A percentile compares a stretch with the other conserved stretches of the same genome.
These are phyloP conservation scores for Hydrotaea cyrtoneurina DNA, from an alignment of 2,888 invertebrate species.

Conservation along the genomic window DNA sequence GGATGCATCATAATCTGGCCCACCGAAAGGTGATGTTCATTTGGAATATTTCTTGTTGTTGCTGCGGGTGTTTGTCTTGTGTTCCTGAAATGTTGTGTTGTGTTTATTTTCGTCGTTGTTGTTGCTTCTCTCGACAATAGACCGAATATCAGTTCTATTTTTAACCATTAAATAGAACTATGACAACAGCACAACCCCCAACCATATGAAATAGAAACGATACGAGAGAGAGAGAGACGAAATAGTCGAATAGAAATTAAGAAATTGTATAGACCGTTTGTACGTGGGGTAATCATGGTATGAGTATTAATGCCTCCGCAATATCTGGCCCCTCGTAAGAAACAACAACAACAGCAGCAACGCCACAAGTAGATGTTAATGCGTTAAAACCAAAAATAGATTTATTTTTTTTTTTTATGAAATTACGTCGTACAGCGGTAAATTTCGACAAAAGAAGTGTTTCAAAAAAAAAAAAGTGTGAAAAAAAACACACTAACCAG, in stretches of 20 bases:
- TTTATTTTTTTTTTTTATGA: background rate
- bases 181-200: constrained; percentile 6
- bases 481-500: background rate
- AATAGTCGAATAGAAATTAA: background rate
- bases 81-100: constrained; percentile 3
- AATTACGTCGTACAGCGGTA: background rate
- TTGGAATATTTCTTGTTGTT: background rate
- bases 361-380: background rate
- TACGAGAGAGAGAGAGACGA: background rate
- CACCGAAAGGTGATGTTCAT: background rate
- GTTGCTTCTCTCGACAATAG: background rate
- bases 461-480: background rate
- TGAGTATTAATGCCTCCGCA: background rate
- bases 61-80: background rate
- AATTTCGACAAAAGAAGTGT: background rate
- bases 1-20: background rate
- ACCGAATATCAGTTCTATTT: background rate
- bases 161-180: background rate
- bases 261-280: background rate
- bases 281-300: background rate
- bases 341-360: background rate
- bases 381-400: constrained; percentile 5
- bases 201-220: background rate
- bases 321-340: background rate
- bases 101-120: constrained; percentile 9